These are phyloP conservation scores for Corythucha ciliata DNA, from an alignment of 2,888 invertebrate genomes.

Conservation along the genomic window DNA sequence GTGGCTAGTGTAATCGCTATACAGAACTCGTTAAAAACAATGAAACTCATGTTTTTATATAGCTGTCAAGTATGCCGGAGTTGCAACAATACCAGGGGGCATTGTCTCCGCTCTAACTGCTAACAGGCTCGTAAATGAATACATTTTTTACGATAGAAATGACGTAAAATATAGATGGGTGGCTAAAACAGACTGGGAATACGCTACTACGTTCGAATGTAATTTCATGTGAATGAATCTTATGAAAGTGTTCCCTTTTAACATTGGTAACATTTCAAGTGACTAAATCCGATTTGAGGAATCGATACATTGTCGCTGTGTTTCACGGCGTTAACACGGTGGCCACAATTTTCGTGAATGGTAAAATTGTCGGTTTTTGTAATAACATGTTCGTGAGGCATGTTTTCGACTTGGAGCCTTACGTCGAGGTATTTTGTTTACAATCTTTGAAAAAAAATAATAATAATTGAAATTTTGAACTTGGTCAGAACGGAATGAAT, in stretches of 20 bases:
- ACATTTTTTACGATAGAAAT: slow-evolving; percentile 60
- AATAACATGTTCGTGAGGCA: slow-evolving; percentile 82
- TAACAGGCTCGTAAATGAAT: slow-evolving; percentile 48
- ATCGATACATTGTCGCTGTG: no score
- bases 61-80: no score
- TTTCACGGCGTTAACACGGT: slow-evolving; percentile 83
- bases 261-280: no score
- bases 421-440: no score
- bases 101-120: slow-evolving; percentile 63
- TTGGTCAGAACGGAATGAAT: slow-evolving; percentile 40
- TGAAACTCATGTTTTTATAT: no score
- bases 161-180: slow-evolving; percentile 78
- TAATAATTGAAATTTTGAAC: no score
- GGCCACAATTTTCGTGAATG: slow-evolving; percentile 64
- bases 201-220: slow-evolving; percentile 40
- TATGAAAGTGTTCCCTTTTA: slow-evolving; percentile 10
- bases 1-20: no score
- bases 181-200: slow-evolving; percentile 69
- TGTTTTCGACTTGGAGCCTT: slow-evolving; percentile 55
- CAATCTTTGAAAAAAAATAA: no score
- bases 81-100: slow-evolving; percentile 63
- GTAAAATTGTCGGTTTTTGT: slow-evolving; percentile 51
- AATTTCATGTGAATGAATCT: slow-evolving; percentile 17
- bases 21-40: no score
- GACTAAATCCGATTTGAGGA: no score